Conservation (phyloP, 2,113 vertebrate genomes). For the Mus pahari region DNA sequence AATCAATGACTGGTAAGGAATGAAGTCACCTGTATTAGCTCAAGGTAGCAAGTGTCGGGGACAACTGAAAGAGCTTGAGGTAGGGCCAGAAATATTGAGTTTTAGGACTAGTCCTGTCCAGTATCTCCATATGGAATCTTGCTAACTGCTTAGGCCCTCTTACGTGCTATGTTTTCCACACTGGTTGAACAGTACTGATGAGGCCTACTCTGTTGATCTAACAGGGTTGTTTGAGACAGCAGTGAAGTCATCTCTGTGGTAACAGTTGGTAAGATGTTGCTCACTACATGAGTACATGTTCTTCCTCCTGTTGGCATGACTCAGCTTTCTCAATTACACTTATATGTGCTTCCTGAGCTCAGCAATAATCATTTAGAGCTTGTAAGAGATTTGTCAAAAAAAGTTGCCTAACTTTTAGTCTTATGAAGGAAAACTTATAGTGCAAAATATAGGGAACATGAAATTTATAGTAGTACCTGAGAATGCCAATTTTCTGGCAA, state of each 20-base stretch:
- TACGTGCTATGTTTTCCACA: slow-evolving; percentile 3
- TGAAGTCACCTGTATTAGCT: not conserved
- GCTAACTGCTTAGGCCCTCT: not conserved
- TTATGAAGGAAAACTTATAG: not conserved
- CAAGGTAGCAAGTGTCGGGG: not conserved
- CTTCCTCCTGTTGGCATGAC: not conserved
- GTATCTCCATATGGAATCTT: not conserved
- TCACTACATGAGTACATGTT: not conserved
- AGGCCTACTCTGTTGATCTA: slow-evolving; percentile 14
- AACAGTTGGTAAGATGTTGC: not conserved
- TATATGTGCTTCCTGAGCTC: not conserved
- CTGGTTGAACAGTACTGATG: not conserved
- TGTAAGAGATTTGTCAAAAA: slow-evolving; percentile 14
- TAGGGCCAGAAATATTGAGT: not conserved
- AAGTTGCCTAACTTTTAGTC: slow-evolving; percentile 41
- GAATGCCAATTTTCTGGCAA: slow-evolving; percentile 19
- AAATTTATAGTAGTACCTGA: not conserved
- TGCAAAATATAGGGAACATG: not conserved
- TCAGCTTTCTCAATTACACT: not conserved
- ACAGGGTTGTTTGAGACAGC: slow-evolving; percentile 28
- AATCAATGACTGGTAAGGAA: not conserved
- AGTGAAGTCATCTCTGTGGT: slow-evolving; percentile 49
- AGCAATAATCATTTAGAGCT: slow-evolving; percentile 29
- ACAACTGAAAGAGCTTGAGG: not conserved
- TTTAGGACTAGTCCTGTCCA: not conserved